These are phyloP conservation scores for Avahi laniger DNA, from an alignment of 2,797 vertebrate genomes.

Conservation along the genomic window DNA sequence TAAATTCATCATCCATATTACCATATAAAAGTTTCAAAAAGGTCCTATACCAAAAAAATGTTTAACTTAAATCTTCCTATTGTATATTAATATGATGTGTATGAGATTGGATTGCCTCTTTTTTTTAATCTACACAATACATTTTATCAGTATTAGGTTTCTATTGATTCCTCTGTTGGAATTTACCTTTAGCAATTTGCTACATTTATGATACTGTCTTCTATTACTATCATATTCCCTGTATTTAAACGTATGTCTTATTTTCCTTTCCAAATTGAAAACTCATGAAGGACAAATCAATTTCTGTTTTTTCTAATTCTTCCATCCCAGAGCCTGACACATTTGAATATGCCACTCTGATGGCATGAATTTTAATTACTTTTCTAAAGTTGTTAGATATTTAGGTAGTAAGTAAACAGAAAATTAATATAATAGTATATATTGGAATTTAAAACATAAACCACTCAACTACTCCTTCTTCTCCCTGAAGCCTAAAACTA, in stretches of 20 bases:
- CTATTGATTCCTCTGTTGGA: background rate
- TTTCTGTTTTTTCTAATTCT: conserved; percentile 1
- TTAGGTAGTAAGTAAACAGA: conserved; percentile 12
- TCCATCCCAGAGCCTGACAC: background rate
- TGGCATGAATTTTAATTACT: background rate
- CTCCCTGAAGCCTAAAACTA: background rate
- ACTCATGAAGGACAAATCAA: background rate
- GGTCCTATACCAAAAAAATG: background rate
- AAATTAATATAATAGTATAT: background rate
- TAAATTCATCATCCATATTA: background rate
- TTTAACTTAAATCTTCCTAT: background rate
- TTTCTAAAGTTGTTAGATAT: background rate
- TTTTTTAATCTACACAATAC: background rate
- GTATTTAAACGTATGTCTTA: background rate
- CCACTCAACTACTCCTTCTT: background rate
- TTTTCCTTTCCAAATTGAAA: background rate
- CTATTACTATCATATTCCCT: background rate
- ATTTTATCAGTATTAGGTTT: background rate
- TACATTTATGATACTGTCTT: background rate
- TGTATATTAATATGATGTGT: background rate
- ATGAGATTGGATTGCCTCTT: background rate
- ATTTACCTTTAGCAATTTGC: background rate
- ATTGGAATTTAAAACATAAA: background rate
- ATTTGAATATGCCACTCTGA: background rate
- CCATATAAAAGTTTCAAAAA: background rate